Percentiles rank a stretch among this genome's conserved stretches.
Evolutionary conservation across 2,113 vertebrate species (phyloP).

Genomic region (Plecturocebus donacophilus): DNA sequence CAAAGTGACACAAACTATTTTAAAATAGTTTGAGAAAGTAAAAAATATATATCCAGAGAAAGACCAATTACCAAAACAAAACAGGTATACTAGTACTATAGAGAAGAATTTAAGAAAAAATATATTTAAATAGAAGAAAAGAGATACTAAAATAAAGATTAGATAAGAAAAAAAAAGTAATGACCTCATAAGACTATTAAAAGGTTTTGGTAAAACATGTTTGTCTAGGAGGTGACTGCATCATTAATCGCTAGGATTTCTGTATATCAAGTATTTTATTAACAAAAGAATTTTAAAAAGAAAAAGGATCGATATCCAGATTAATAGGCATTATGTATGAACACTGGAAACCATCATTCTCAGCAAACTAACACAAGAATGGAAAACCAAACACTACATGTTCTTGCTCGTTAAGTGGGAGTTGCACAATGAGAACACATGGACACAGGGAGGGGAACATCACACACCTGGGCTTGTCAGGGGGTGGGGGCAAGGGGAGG

Average conservation of each 20-base stretch:
- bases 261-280: conserved; percentile 20
- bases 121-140: background rate
- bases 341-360: too few relatives aligned
- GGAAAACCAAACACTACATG: too few relatives aligned
- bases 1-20: background rate
- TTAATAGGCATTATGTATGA: background rate
- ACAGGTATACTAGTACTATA: background rate
- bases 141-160: background rate
- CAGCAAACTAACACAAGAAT: too few relatives aligned
- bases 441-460: too few relatives aligned
- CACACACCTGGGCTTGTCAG: too few relatives aligned
- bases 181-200: background rate
- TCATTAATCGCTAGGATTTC: background rate
- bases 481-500: too few relatives aligned
- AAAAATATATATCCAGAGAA: background rate
- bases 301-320: background rate
- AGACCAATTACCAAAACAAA: background rate
- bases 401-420: too few relatives aligned
- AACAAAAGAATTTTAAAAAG: background rate
- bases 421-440: too few relatives aligned
- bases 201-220: background rate
- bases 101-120: conserved; percentile 34
- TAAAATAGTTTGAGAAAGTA: background rate
- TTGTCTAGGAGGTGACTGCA: background rate
- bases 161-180: background rate